Base-by-base conservation (phyloP, 2,797 vertebrate species). In the Acrossocheilus wenchowensis region DNA sequence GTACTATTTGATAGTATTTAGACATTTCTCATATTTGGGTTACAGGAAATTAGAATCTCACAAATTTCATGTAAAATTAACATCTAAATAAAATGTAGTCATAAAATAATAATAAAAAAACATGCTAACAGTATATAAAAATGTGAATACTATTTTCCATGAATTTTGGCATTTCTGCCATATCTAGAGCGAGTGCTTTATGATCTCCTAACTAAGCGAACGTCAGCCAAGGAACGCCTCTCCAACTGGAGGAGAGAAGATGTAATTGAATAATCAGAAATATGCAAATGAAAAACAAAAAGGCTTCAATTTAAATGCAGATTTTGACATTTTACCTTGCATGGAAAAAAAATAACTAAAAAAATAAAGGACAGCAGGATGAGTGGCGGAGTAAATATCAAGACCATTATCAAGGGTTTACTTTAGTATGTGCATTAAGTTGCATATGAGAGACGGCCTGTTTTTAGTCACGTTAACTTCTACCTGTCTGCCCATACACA, bases 231-330 rank as follows among this genome's bases (percentile, higher is more conserved):
- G 15, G 69, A 48, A 52, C 26, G 90, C 91, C 88, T 92, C 87
- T 82, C 86, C 74, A 64, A 43, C 82, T 17, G 50, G 57, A 78
- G 41, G 36, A 36, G 75, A 86, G 69, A 85, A 57, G 91, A 88
- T 92, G 92, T 92, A 93, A 93, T 90, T 93, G 91, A 93, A 94
- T 93, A 93, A 94, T 93, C 92, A 92, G 79, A 93, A 93, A 92
- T 93, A 95, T 93, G 93, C 91, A 94, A 92, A 95, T 94, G 90
- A 90, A 88, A 86, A 73, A 84, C n/a, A 79, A 52, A 74, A 85
- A 88, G 74, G 80, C 91, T 94, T 90, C 91, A 92, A 95, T 95
- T 94, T 95, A 94, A 94, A 95, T 96, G 95, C 93, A 94, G 94
- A 95, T 96, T 95, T 89, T 93, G 92, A 88, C 93, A 94, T 95